phyloP scores from a whole-genome alignment of 2,888 invertebrate species.

The Pseudeuparius sepicola region DNA sequence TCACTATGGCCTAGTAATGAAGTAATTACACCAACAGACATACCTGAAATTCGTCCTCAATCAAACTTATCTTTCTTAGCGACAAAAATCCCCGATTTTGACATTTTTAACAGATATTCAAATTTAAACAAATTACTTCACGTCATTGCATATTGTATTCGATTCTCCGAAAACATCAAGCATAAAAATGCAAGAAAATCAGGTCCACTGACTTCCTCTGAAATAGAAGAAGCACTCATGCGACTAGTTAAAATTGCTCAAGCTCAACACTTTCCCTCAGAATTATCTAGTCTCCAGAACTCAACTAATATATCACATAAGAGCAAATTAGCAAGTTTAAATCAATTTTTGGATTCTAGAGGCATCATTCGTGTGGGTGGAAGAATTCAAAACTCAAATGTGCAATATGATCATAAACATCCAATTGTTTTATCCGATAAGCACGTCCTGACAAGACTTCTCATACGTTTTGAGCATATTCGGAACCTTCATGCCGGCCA shows the following conservation, averaged over 20 bases:
- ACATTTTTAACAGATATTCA: too few species aligned
- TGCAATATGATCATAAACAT: constrained; percentile 14
- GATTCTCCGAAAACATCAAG: too few species aligned
- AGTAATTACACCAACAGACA: too few species aligned
- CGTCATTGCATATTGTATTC: too few species aligned
- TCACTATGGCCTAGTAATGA: constrained; percentile 6
- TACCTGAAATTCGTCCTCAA: too few species aligned
- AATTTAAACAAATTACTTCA: too few species aligned
- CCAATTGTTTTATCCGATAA: constrained; percentile 16
- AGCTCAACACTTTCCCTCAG: constrained; percentile 11
- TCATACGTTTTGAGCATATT: constrained; percentile 17
- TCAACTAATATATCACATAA: constrained; percentile 5
- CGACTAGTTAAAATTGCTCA: constrained; percentile 13
- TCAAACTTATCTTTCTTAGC: too few species aligned
- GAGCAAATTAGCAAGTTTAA: constrained; percentile 10
- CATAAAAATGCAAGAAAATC: too few species aligned
- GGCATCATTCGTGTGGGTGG: constrained; percentile 19
- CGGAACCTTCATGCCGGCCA: constrained; percentile 18
- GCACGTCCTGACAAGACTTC: constrained; percentile 16
- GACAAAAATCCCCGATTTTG: too few species aligned
- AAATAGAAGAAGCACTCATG: too few species aligned
- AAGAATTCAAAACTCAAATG: constrained; percentile 14
- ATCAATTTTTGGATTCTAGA: constrained; percentile 16
- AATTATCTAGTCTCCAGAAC: constrained; percentile 9
- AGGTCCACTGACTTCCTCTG: too few species aligned